Evolutionary conservation across 2,113 vertebrate species (phyloP), one percentile per base, ranked within the genome.

Genomic region (Eleginops maclovinus): DNA sequence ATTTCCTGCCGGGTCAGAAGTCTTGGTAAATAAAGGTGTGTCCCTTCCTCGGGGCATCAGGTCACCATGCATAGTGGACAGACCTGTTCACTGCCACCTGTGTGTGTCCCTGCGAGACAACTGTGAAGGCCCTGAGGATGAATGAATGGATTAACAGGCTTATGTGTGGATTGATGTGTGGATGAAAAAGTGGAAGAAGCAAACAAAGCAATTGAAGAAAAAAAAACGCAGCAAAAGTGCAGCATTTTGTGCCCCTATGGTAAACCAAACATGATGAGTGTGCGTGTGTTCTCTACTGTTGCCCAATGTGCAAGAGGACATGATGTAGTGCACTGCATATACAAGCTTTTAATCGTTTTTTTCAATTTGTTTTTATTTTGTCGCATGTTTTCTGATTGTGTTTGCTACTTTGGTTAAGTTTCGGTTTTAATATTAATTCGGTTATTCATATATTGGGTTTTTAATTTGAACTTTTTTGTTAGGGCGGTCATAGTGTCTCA

Each of bases 1-100:
- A 31, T n/a, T 54, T 26, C 10, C 13, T 24, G 8, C 7, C 26
- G 0, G 6, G 41, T 75, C 50, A 56, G 53, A 44, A 12, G 41
- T 70, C 44, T 14, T 40, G 4, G 4, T 1, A 46, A n/a, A 10
- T 68, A 51, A 74, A 77, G 72, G 85, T 69, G 78, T 84, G 72
- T 73, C 26, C n/a, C 40, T 47, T 26, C 71, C 21, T 64, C 21
- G 43, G 62, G 58, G 40, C 53, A 19, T 51, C 16, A 8, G 31
- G 26, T 68, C 68, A 44, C 54, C 36, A 59, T 72, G 41, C 58
- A 60, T 44, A 78, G 82, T 81, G 78, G 81, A 66, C 40, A 2
- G 73, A 90, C 86, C 84, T 76, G 90, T 87, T 89, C 59, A 46
- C 11, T 55, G 58, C 56, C 75, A 60, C 58, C 15, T 71, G 31